Evolutionary conservation across 1,140 invertebrate genomes (phyloP).

Genomic region (Calliopsis andreniformis): DNA sequence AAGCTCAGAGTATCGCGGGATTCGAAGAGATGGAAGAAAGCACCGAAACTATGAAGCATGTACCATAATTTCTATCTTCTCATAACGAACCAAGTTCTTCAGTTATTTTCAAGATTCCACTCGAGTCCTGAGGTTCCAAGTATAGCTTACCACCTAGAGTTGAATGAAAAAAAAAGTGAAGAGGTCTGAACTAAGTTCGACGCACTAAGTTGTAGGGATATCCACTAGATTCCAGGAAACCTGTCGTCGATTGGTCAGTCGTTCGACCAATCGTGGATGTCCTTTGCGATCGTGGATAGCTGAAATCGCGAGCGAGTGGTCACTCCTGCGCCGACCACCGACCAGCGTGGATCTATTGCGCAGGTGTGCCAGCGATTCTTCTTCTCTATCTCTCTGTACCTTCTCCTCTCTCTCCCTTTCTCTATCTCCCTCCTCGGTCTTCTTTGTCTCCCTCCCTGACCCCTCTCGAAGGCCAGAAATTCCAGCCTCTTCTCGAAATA

Average conservation of each 20-base stretch:
- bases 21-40: no score
- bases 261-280: slow-evolving; percentile 44
- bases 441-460: slow-evolving; percentile 42
- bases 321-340: slow-evolving; percentile 69
- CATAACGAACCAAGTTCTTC: no score
- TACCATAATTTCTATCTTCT: no score
- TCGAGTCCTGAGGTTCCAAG: no score
- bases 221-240: slow-evolving; percentile 36
- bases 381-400: slow-evolving; percentile 41
- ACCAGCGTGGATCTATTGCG: slow-evolving; percentile 55
- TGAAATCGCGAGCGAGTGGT: slow-evolving; percentile 47
- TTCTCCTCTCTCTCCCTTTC: slow-evolving; percentile 46
- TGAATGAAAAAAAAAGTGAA: not conserved
- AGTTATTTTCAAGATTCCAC: no score
- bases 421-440: slow-evolving; percentile 13
- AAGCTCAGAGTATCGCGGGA: no score
- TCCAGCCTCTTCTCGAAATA: slow-evolving; percentile 78
- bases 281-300: slow-evolving; percentile 16
- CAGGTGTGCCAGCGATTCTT: slow-evolving; percentile 55
- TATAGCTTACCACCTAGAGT: no score
- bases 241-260: slow-evolving; percentile 32
- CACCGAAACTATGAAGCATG: no score
- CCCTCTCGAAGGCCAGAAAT: slow-evolving; percentile 76
- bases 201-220: slow-evolving; percentile 9
- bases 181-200: not conserved